A percentile compares a stretch with the other conserved stretches of the same genome.
Conservation (phyloP, 1,140 invertebrate genomes). For the Anoplolepis gracilipes region DNA sequence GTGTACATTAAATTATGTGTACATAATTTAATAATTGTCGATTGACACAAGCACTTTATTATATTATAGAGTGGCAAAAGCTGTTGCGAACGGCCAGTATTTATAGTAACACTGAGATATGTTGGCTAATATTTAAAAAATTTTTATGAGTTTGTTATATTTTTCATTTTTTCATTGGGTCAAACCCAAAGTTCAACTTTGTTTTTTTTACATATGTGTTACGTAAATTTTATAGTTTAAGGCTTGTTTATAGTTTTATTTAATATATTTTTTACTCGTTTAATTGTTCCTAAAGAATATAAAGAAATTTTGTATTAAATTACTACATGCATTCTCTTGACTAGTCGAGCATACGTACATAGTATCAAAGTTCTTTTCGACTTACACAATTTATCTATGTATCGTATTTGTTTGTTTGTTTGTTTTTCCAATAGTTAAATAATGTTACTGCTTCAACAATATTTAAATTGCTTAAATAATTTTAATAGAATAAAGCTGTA, state of each 20-base stretch:
- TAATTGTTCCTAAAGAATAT: slow-evolving; percentile 51
- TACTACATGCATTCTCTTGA: not conserved
- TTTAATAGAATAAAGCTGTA: not conserved
- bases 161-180: slow-evolving; percentile 38
- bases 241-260: slow-evolving; percentile 11
- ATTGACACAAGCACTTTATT: slow-evolving; percentile 32
- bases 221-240: slow-evolving; percentile 21
- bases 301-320: slow-evolving; percentile 13
- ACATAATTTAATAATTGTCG: slow-evolving; percentile 11
- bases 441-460: not conserved
- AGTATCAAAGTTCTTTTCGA: slow-evolving; percentile 20
- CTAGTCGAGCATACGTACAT: slow-evolving; percentile 41
- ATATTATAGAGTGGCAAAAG: slow-evolving; percentile 22
- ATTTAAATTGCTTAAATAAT: slow-evolving; percentile 5
- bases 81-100: slow-evolving; percentile 48
- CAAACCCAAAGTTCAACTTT: not conserved
- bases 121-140: slow-evolving; percentile 46
- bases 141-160: slow-evolving; percentile 51
- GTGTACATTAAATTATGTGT: not conserved
- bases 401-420: slow-evolving; percentile 30
- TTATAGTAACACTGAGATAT: slow-evolving; percentile 44
- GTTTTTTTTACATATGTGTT: slow-evolving; percentile 36
- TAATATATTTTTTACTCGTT: slow-evolving; percentile 33
- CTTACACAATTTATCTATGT: not conserved
- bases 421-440: slow-evolving; percentile 28